phyloP scores from a whole-genome alignment of 2,113 vertebrate genomes.

The Macquaria australasica region DNA sequence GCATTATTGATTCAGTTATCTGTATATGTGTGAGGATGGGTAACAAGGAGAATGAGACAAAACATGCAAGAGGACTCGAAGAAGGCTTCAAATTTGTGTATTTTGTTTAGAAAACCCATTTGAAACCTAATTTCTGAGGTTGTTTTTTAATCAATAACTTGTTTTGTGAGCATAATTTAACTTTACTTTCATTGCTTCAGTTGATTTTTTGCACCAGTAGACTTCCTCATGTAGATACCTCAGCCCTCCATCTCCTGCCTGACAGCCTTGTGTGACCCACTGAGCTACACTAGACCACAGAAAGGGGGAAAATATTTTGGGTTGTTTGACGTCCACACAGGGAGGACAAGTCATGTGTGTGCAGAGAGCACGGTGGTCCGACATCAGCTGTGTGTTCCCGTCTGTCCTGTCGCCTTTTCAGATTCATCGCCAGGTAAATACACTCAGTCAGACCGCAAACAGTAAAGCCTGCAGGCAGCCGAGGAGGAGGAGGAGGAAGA shows the following conservation, averaged over 20 bases:
- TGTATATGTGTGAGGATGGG: too few species aligned
- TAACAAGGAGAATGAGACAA: too few species aligned
- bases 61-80: too few species aligned
- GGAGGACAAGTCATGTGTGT: conserved; percentile 7
- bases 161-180: background rate
- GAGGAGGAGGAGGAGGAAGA: background rate
- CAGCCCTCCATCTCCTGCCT: background rate
- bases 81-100: too few species aligned
- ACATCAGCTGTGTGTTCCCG: conserved; percentile 38
- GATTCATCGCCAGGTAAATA: conserved; percentile 85
- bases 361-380: conserved; percentile 64
- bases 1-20: too few species aligned
- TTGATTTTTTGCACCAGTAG: background rate
- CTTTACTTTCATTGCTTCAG: background rate
- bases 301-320: conserved; percentile 9
- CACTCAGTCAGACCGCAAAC: conserved; percentile 64
- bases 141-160: background rate
- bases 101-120: too few species aligned
- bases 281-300: background rate
- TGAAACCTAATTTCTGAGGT: too few species aligned
- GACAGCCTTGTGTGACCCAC: background rate
- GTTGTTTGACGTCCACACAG: conserved; percentile 29
- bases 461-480: conserved; percentile 6
- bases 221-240: background rate
- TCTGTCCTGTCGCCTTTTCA: conserved; percentile 71